Evolutionary conservation across 2,797 vertebrate genomes (phyloP), one percentile per base, ranked within the genome.

Genomic region (Enteromius fasciolatus): DNA sequence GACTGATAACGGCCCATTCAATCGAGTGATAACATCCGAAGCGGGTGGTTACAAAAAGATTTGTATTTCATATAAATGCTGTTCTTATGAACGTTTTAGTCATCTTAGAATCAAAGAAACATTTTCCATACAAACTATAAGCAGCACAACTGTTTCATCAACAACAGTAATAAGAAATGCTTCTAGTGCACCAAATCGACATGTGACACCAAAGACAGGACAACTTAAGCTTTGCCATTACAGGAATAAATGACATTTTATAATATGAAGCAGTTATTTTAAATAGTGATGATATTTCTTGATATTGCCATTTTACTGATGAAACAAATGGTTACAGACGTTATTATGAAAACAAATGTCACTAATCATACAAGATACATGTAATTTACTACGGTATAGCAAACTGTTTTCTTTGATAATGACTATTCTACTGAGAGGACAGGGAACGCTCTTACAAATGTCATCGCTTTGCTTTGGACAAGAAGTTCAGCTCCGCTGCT

Each of bases 391-490:
- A 23, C 4, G 1, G 14, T 39, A 72, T 18, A 72, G 36, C 25
- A 50, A 64, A 81, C 57, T 12, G 57, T 73, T 73, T 73, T 73
- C 31, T 57, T 50, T 44, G 82, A 74, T 82, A 59, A 72, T 76
- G 10, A 46, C 52, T 76, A 72, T 72, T 67, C 14, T 33, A 70
- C 46, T 18, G 66, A 76, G n/a, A 36, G 50, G 76, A 78, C 20
- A 66, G 64, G 83, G 44, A 28, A 85, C 70, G 80, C 78, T 73
- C 84, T 85, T 85, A 80, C 67, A 79, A 87, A 84, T 85, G 63
- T 84, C 81, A 79, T 84, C 69, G 69, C 78, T 78, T 69, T 68
- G 28, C 69, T 72, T 68, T 44, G 67, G 68, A 84, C 69, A 81
- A 77, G 76, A 83, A 81, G 77, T 80, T 79, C 61, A 83, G 59